A percentile compares a stretch with the other conserved stretches of the same genome.
phyloP scores from a whole-genome alignment of 2,113 vertebrate genomes.

The Xiphophorus couchianus region DNA sequence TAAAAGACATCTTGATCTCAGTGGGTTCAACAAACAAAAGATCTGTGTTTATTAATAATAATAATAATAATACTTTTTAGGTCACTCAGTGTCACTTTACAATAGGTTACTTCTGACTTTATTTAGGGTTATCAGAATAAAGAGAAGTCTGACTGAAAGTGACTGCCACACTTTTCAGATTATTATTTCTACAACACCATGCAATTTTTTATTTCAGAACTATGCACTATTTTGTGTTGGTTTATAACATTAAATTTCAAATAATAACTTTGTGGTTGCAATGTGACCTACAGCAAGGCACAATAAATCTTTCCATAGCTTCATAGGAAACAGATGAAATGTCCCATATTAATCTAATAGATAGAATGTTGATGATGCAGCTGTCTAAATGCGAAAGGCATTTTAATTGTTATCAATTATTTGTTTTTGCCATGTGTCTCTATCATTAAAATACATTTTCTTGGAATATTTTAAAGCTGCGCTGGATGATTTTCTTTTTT shows the following conservation, averaged over 20 bases:
- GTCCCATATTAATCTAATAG: neutral
- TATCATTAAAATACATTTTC: neutral
- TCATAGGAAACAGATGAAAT: neutral
- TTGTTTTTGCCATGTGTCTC: conserved; percentile 5
- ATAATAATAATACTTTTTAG: too few species aligned
- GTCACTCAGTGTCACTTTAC: too few species aligned
- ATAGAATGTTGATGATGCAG: neutral
- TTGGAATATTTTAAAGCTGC: conserved; percentile 19
- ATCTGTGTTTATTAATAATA: too few species aligned
- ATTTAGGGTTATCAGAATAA: too few species aligned
- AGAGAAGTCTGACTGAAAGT: too few species aligned
- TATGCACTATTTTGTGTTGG: neutral
- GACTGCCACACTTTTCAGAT: too few species aligned
- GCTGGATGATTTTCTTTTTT: conserved; percentile 11
- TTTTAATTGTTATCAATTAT: neutral
- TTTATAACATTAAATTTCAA: neutral
- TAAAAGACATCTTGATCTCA: too few species aligned
- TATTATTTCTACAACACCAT: too few species aligned
- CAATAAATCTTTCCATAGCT: neutral
- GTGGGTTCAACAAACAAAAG: too few species aligned
- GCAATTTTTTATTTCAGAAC: too few species aligned
- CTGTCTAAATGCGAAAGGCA: neutral
- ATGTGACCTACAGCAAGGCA: neutral
- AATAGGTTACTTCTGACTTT: too few species aligned
- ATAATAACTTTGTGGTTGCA: too few species aligned